phyloP scores from a whole-genome alignment of 2,888 invertebrate genomes.

The Aethes cnicana region DNA sequence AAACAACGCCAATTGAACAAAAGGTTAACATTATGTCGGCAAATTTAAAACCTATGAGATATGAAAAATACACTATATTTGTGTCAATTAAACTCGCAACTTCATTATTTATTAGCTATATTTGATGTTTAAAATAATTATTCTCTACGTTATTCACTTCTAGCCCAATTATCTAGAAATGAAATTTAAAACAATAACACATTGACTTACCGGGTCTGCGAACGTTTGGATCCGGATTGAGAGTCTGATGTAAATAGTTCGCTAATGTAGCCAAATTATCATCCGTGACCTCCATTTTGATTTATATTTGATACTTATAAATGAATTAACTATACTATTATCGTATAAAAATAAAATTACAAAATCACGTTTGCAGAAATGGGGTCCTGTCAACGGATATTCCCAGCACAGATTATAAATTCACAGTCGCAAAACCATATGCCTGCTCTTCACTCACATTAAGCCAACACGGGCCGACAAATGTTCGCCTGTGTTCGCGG shows the following conservation, averaged over 20 bases:
- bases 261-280: slow-evolving; percentile 91
- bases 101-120: too few species aligned
- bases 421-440: too few species aligned
- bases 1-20: too few species aligned
- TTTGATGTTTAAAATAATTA: too few species aligned
- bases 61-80: too few species aligned
- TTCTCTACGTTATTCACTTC: background rate
- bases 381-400: slow-evolving; percentile 16
- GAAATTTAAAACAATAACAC: background rate
- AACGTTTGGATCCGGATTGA: slow-evolving; percentile 90
- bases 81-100: too few species aligned
- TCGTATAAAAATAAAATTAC: slow-evolving; percentile 4
- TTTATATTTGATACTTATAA: background rate
- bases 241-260: slow-evolving; percentile 92
- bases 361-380: slow-evolving; percentile 24
- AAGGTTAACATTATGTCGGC: too few species aligned
- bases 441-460: too few species aligned
- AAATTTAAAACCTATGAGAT: too few species aligned
- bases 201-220: slow-evolving; percentile 89
- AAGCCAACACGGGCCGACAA: too few species aligned
- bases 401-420: too few species aligned
- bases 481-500: too few species aligned
- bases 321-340: background rate
- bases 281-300: slow-evolving; percentile 92
- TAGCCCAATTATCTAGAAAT: background rate